Percentiles rank a stretch among this genome's conserved stretches.
Conservation (phyloP, 2,797 vertebrate species). For the Leucoraja ocellata region DNA sequence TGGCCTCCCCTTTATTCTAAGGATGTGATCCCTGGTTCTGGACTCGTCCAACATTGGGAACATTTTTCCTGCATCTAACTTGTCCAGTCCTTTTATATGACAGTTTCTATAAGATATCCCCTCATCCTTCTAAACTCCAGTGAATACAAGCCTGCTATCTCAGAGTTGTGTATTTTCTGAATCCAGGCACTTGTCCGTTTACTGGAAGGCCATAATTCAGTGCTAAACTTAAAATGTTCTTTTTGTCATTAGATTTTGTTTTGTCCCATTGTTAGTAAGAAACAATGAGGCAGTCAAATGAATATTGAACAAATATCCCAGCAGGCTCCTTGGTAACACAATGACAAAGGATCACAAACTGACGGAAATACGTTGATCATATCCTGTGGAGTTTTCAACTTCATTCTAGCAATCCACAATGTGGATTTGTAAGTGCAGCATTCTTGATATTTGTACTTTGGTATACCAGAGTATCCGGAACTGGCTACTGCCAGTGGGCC, state of each 20-base stretch:
- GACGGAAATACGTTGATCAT: neutral
- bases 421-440: neutral
- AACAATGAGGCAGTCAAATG: neutral
- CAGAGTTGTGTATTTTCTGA: neutral
- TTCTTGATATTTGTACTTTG: neutral
- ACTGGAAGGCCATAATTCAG: too few relatives aligned
- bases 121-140: too few relatives aligned
- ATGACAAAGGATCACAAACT: constrained; percentile 18
- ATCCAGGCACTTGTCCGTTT: neutral
- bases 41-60: too few relatives aligned
- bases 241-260: neutral
- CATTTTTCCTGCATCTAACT: too few relatives aligned
- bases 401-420: neutral
- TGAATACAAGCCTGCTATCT: too few relatives aligned
- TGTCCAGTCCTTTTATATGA: too few relatives aligned
- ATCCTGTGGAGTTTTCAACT: neutral
- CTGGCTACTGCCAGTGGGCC: too few relatives aligned
- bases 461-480: neutral
- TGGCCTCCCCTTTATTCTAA: too few relatives aligned
- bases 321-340: neutral
- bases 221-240: neutral
- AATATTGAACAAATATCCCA: constrained; percentile 16
- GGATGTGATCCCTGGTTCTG: too few relatives aligned
- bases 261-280: constrained; percentile 6
- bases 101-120: too few relatives aligned